A percentile compares a stretch with the other conserved stretches of the same genome.
These are phyloP conservation scores for Eupeodes luniger DNA, from an alignment of 2,888 invertebrate genomes.

Conservation along the genomic window DNA sequence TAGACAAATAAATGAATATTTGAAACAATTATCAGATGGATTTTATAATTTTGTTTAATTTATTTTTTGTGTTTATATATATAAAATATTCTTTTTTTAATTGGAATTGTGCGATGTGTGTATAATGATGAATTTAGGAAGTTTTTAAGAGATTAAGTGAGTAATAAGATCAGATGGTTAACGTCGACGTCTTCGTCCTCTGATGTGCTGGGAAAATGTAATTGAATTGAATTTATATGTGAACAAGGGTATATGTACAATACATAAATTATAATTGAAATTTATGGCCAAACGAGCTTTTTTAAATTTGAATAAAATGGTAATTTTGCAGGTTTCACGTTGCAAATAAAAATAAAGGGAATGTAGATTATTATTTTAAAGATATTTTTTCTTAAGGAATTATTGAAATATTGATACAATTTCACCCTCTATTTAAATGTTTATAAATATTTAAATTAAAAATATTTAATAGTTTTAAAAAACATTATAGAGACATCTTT, in stretches of 20 bases:
- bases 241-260: neutral
- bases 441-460: too few relatives aligned
- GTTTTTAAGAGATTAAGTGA: neutral
- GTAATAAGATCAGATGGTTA: slow-evolving; percentile 10
- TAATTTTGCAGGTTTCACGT: too few relatives aligned
- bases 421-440: too few relatives aligned
- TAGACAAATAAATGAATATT: slow-evolving; percentile 53
- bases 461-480: too few relatives aligned
- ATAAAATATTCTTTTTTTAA: neutral
- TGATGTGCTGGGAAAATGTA: neutral
- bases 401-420: too few relatives aligned
- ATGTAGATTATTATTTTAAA: too few relatives aligned
- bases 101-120: slow-evolving; percentile 5
- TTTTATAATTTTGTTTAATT: slow-evolving; percentile 36
- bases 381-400: too few relatives aligned
- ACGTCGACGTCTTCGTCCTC: neutral
- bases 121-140: slow-evolving; percentile 2
- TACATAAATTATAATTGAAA: slow-evolving; percentile 7
- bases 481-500: too few relatives aligned
- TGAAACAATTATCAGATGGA: slow-evolving; percentile 43
- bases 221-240: slow-evolving; percentile 16
- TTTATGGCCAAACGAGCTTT: neutral
- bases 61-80: neutral
- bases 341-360: too few relatives aligned
- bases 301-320: neutral